phyloP scores from a whole-genome alignment of 2,797 vertebrate species.

The Etheostoma nigrum region DNA sequence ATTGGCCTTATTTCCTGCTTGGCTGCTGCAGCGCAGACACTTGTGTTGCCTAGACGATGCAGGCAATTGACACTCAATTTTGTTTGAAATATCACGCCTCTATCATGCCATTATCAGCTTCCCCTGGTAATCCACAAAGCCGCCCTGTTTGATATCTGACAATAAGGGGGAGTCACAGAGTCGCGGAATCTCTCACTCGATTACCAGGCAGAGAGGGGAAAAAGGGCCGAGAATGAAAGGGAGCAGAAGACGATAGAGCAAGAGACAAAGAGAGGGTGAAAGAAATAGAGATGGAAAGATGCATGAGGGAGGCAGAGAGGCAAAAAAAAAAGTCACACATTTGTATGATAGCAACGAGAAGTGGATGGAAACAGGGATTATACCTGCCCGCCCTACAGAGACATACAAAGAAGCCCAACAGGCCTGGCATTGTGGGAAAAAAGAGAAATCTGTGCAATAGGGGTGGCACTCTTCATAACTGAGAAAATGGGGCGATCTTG shows the following conservation, averaged over 20 bases:
- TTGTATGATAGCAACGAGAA: constrained; percentile 63
- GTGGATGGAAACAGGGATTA: constrained; percentile 67
- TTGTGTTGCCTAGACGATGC: constrained; percentile 82
- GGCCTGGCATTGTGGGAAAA: constrained; percentile 60
- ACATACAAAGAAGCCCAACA: constrained; percentile 54
- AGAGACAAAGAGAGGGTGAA: constrained; percentile 66
- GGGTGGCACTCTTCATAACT: constrained; percentile 77
- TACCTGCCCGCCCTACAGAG: constrained; percentile 62
- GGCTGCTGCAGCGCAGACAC: constrained; percentile 75
- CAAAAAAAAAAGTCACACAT: constrained; percentile 66
- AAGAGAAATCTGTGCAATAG: constrained; percentile 74
- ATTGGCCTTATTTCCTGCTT: constrained; percentile 86
- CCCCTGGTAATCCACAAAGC: constrained; percentile 86
- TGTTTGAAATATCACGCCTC: constrained; percentile 87
- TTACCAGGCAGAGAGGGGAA: constrained; percentile 74
- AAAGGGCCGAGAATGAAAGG: constrained; percentile 83
- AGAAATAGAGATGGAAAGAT: constrained; percentile 65
- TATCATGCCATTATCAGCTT: constrained; percentile 85
- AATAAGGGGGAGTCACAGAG: constrained; percentile 78
- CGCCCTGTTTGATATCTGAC: constrained; percentile 85
- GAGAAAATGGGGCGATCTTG: constrained; percentile 85
- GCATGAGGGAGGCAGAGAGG: constrained; percentile 40
- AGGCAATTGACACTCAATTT: constrained; percentile 87
- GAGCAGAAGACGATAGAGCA: constrained; percentile 80
- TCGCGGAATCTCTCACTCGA: constrained; percentile 80